phyloP scores from a whole-genome alignment of 2,888 invertebrate genomes.

The Andrena camellia region DNA sequence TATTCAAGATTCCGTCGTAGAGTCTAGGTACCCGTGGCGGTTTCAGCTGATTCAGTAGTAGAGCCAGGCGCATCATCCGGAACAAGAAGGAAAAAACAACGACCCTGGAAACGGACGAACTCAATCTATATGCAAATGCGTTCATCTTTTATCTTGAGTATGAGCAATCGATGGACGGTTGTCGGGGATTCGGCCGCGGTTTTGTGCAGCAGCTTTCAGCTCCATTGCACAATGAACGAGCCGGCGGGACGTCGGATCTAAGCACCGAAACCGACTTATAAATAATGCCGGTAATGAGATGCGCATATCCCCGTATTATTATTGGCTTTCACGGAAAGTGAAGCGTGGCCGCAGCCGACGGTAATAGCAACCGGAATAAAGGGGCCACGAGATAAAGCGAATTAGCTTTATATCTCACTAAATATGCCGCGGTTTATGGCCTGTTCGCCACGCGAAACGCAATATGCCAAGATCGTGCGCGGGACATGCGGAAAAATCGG shows the following conservation, averaged over 20 bases:
- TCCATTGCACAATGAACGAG: constrained; percentile 43
- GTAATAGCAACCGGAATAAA: constrained; percentile 7
- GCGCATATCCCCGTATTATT: constrained; percentile 15
- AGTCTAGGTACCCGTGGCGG: background rate
- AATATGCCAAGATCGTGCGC: background rate
- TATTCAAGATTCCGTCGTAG: background rate
- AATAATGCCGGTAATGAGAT: constrained; percentile 51
- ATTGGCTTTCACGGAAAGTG: constrained; percentile 31
- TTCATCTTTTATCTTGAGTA: constrained; percentile 69
- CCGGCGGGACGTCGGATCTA: constrained; percentile 49
- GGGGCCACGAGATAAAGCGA: constrained; percentile 15
- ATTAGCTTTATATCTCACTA: constrained; percentile 34
- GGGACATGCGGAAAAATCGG: constrained; percentile 6
- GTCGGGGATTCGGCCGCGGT: constrained; percentile 23
- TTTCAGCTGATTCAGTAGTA: constrained; percentile 44
- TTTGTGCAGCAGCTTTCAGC: constrained; percentile 29
- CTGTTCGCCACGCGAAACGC: background rate
- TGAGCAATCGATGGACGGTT: constrained; percentile 69
- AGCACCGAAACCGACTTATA: constrained; percentile 31
- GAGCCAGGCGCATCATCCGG: constrained; percentile 23
- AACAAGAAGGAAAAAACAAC: constrained; percentile 22
- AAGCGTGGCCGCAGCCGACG: background rate
- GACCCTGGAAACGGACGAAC: constrained; percentile 61
- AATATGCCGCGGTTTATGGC: constrained; percentile 7
- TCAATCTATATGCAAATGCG: constrained; percentile 79